Conservation (phyloP, 2,797 vertebrate species). For the Lagocephalus sceleratus region DNA sequence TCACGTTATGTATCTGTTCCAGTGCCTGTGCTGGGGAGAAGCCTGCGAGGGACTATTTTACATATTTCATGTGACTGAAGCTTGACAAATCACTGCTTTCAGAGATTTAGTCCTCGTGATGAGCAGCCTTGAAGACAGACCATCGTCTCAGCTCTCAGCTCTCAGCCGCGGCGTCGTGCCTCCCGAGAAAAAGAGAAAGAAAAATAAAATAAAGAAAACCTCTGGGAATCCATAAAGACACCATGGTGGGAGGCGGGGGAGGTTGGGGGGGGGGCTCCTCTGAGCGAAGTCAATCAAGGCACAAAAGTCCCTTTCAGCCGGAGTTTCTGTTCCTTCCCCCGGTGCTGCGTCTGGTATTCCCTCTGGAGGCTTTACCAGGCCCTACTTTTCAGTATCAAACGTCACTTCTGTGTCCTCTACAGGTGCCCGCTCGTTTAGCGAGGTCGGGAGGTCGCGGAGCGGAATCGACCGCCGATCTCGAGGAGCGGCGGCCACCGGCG, state of each 20-base stretch:
- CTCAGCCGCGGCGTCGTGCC: slow-evolving; percentile 19
- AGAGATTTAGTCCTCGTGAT: slow-evolving; percentile 51
- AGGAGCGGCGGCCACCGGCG: slow-evolving; percentile 49
- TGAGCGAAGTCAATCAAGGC: slow-evolving; percentile 10
- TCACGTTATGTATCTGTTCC: slow-evolving; percentile 62
- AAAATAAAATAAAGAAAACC: no score
- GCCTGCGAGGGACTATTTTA: slow-evolving; percentile 57
- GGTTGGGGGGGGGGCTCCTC: slow-evolving; percentile 9
- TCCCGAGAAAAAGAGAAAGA: no score
- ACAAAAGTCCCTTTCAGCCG: slow-evolving; percentile 18
- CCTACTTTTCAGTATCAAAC: slow-evolving; percentile 16
- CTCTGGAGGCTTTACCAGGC: slow-evolving; percentile 18
- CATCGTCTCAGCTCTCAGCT: slow-evolving; percentile 30
- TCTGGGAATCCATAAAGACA: slow-evolving; percentile 11
- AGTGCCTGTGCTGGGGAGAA: slow-evolving; percentile 44
- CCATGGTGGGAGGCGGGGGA: slow-evolving; percentile 4
- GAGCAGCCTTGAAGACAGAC: slow-evolving; percentile 43
- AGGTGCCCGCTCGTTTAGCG: slow-evolving; percentile 15
- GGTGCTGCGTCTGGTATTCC: neutral
- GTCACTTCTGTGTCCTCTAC: slow-evolving; percentile 19
- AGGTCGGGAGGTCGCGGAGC: slow-evolving; percentile 44
- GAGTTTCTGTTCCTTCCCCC: slow-evolving; percentile 6
- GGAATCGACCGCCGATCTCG: slow-evolving; percentile 56
- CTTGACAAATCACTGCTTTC: slow-evolving; percentile 53
- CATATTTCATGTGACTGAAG: slow-evolving; percentile 55